Evolutionary conservation across 2,888 invertebrate genomes (phyloP).

Genomic region (Sussaba pulchella): DNA sequence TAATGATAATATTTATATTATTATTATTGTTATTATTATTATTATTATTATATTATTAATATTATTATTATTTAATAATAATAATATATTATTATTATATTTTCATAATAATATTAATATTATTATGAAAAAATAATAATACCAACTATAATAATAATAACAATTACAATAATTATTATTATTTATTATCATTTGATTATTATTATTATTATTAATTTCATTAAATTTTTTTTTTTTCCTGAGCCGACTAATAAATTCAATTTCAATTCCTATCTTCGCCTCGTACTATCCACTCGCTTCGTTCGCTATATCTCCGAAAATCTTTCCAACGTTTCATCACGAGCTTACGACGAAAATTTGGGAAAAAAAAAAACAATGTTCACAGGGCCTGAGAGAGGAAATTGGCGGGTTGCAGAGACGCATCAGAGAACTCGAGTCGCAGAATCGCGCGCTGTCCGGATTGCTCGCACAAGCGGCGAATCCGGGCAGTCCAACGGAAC

Average conservation of each 20-base stretch:
- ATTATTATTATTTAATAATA: too few species aligned
- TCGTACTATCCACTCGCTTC: slow-evolving; percentile 37
- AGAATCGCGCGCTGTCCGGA: slow-evolving; percentile 90
- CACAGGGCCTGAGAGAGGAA: slow-evolving; percentile 91
- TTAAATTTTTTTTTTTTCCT: background rate
- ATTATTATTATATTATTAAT: too few species aligned
- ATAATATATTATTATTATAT: too few species aligned
- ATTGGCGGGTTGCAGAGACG: slow-evolving; percentile 90
- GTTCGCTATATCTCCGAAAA: slow-evolving; percentile 38
- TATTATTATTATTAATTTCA: background rate
- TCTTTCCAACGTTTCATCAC: background rate
- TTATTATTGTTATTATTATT: too few species aligned
- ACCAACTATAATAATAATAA: too few species aligned
- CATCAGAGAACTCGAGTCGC: slow-evolving; percentile 92
- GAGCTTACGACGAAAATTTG: slow-evolving; percentile 2
- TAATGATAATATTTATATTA: too few species aligned
- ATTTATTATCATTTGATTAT: too few species aligned
- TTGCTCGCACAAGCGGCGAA: slow-evolving; percentile 88
- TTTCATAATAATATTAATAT: too few species aligned
- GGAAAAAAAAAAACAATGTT: too few species aligned
- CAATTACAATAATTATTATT: background rate
- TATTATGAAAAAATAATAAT: too few species aligned
- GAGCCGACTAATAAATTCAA: too few species aligned
- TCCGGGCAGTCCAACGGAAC: slow-evolving; percentile 84
- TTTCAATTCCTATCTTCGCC: background rate